Evolutionary conservation across 1,140 invertebrate genomes (phyloP).

Genomic region (Calephelis nemesis): DNA sequence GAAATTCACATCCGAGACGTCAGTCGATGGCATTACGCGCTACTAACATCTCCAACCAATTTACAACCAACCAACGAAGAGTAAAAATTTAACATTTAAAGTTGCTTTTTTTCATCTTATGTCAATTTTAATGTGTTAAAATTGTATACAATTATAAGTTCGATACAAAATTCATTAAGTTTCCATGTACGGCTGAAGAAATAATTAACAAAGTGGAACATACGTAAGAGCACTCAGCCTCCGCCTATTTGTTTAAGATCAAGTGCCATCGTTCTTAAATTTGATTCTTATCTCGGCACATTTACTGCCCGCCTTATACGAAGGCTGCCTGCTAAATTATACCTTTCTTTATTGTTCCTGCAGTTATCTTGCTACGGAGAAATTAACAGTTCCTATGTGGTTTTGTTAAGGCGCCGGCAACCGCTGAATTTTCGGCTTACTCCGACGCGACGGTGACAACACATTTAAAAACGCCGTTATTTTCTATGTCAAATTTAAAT

Average conservation of each 20-base stretch:
- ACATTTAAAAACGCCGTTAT: too few species aligned
- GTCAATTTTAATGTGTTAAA: slow-evolving; percentile 4
- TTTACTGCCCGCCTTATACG: slow-evolving; percentile 1
- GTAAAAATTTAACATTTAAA: too few species aligned
- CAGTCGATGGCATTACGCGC: too few species aligned
- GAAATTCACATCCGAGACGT: too few species aligned
- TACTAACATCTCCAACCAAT: too few species aligned
- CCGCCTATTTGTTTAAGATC: slow-evolving; percentile 14
- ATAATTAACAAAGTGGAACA: slow-evolving; percentile 11
- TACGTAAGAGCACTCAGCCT: background rate
- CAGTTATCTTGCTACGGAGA: slow-evolving; percentile 6
- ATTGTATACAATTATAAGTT: slow-evolving; percentile 13
- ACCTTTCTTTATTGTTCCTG: slow-evolving; percentile 10
- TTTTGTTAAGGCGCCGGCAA: background rate
- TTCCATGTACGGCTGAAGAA: slow-evolving; percentile 8
- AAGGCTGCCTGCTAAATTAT: slow-evolving; percentile 2
- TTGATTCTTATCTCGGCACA: slow-evolving; percentile 7
- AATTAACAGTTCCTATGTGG: slow-evolving; percentile 8
- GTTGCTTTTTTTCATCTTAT: too few species aligned
- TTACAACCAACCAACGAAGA: too few species aligned
- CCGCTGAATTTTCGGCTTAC: too few species aligned
- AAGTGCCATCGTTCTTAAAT: slow-evolving; percentile 9
- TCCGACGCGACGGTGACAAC: too few species aligned
- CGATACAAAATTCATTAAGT: slow-evolving; percentile 9
- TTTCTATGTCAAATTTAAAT: too few species aligned